Base-by-base conservation (phyloP, 1,140 invertebrate species). In the Drosophila pectinifera region DNA sequence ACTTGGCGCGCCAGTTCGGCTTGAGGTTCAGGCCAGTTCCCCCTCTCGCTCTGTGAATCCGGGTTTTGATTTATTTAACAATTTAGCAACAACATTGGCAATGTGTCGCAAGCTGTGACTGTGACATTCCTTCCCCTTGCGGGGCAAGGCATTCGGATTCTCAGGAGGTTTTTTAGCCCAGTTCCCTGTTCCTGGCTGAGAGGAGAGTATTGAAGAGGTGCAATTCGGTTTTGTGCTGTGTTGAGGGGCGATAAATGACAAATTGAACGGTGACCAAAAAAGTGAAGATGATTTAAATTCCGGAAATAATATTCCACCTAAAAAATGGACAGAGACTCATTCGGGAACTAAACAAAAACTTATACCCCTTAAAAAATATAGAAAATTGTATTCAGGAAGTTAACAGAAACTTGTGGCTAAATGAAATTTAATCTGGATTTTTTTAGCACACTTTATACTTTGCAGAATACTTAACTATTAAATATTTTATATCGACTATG, bases 51-150 rank as follows among this genome's bases (percentile, higher is more conserved):
- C 31, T 34, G 39, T 62, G 45, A 58, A 54, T 81, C 56, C 1
- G 76, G 83, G 88, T 88, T 85, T 86, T 88, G 83, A 88, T 88
- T 88, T 88, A 88, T 88, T 88, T 83, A 79, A 88, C 84, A 83
- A 88, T 88, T 89, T 88, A 77, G 84, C 83, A 79, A 72, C 54
- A 63, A 62, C 63, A 83, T 68, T 53, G 72, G 53, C 54, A 73
- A 68, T 80, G 76, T 84, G 76, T 84, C 59, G 58, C 81, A 72
- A 81, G 65, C 78, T 78, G 51, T 80, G 76, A 65, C 73, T 64
- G 26, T 64, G 78, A 75, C 72, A 39, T 42, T 26, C 34, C 58
- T 43, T 59, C 4, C 26, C 8, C n/a, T 16, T 16, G 43, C 4
- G 36, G 14, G 31, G 24, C 14, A 20, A 26, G 18, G 22, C 18